Conservation (phyloP, 2,888 invertebrate species). For the Xestia c-nigrum region DNA sequence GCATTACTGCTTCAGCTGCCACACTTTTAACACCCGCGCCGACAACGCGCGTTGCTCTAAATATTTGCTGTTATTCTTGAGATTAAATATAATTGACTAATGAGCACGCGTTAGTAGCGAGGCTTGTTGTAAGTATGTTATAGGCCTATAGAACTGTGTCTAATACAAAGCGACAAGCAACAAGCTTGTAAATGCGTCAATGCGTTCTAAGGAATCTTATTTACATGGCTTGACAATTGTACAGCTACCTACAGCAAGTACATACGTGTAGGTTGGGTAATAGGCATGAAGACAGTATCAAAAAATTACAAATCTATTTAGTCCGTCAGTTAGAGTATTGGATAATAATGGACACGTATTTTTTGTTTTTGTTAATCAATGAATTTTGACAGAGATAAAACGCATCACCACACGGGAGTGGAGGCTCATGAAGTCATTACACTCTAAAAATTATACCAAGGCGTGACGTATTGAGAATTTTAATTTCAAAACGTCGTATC, state of each 20-base stretch:
- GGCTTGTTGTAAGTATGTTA: not conserved
- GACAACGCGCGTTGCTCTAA: slow-evolving; percentile 7
- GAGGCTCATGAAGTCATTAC: too few relatives aligned
- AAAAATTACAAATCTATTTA: too few relatives aligned
- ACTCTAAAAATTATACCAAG: too few relatives aligned
- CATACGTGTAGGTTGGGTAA: not conserved
- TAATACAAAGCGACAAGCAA: slow-evolving; percentile 20
- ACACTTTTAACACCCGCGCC: not conserved
- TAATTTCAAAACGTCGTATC: too few relatives aligned
- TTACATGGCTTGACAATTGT: not conserved
- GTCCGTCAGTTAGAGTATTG: too few relatives aligned
- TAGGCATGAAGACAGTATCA: too few relatives aligned
- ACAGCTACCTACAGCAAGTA: not conserved
- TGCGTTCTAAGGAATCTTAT: not conserved
- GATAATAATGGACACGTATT: too few relatives aligned
- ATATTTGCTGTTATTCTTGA: slow-evolving; percentile 9
- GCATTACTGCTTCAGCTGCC: slow-evolving; percentile 6
- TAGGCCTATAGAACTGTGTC: not conserved
- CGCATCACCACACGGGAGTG: too few relatives aligned
- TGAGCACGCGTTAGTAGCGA: not conserved
- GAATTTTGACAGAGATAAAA: too few relatives aligned
- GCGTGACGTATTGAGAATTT: too few relatives aligned
- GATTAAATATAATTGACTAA: slow-evolving; percentile 26
- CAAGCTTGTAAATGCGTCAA: not conserved
- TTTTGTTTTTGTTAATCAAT: too few relatives aligned